phyloP scores from a whole-genome alignment of 2,797 vertebrate species.

The Carcharodon carcharias region DNA sequence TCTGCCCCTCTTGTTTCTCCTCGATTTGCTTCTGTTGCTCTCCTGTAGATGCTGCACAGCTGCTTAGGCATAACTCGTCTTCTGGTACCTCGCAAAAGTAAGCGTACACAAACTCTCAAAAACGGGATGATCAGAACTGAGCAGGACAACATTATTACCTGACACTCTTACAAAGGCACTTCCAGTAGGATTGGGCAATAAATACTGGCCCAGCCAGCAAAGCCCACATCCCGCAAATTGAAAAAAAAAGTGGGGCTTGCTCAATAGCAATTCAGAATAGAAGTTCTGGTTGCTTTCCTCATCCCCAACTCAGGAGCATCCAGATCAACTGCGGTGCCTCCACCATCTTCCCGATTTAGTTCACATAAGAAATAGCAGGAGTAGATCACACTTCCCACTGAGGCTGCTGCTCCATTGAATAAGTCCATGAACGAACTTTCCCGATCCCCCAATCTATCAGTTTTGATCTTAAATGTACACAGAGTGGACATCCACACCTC shows the following conservation, averaged over 20 bases:
- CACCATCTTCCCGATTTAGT: background rate
- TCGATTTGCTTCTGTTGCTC: background rate
- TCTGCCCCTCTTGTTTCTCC: background rate
- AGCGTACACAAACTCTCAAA: background rate
- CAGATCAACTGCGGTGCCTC: background rate
- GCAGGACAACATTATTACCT: background rate
- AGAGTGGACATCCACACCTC: background rate
- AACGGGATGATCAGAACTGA: background rate
- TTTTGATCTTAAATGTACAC: background rate
- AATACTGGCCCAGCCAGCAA: too few species aligned
- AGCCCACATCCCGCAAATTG: too few species aligned
- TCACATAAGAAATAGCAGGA: background rate
- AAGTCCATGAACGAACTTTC: background rate
- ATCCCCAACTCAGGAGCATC: background rate
- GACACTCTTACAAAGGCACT: too few species aligned
- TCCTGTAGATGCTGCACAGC: background rate
- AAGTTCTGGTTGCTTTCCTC: background rate
- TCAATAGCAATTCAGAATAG: background rate
- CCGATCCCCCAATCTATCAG: background rate
- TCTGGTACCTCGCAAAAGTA: background rate
- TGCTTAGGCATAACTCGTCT: background rate
- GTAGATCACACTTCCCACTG: background rate
- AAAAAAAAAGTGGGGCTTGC: background rate
- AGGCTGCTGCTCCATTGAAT: background rate
- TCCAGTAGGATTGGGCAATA: too few species aligned